These are phyloP conservation scores for Morpho deidamia DNA, from an alignment of 2,888 invertebrate species.

Conservation along the genomic window DNA sequence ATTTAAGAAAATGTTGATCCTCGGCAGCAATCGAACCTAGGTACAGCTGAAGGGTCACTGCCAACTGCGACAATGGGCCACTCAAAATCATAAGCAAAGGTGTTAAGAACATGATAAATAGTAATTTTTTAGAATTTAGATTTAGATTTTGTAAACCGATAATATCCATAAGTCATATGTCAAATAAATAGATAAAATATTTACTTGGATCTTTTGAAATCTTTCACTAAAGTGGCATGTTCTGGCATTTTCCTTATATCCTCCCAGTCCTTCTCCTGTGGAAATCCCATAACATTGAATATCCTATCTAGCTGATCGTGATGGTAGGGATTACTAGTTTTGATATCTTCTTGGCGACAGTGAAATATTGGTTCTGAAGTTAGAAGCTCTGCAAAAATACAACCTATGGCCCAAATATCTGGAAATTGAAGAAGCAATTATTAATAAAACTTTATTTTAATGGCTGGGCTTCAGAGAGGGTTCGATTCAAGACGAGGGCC, in stretches of 20 bases:
- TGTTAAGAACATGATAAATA: too few species aligned
- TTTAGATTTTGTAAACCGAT: too few species aligned
- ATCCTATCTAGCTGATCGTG: conserved; percentile 99
- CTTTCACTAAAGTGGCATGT: conserved; percentile 95
- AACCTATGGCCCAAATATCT: conserved; percentile 99
- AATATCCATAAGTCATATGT: too few species aligned
- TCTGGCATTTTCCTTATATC: conserved; percentile 99
- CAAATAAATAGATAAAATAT: conserved; percentile 26
- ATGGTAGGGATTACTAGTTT: conserved; percentile 99
- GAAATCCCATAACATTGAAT: conserved; percentile 99
- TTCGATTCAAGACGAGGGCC: too few species aligned
- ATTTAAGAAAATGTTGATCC: too few species aligned
- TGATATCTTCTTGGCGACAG: conserved; percentile 99
- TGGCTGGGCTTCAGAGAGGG: too few species aligned
- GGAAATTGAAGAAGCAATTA: conserved; percentile 29
- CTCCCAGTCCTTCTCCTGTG: conserved; percentile 98
- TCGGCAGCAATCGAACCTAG: too few species aligned
- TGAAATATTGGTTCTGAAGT: conserved; percentile 99
- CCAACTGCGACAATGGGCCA: too few species aligned
- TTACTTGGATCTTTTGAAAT: conserved; percentile 96
- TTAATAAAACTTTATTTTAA: too few species aligned
- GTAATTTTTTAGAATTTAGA: too few species aligned
- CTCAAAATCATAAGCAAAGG: too few species aligned
- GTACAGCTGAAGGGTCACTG: too few species aligned
- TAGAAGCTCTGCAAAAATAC: conserved; percentile 98